These are phyloP conservation scores for Acheta domesticus DNA, from an alignment of 2,888 invertebrate species.

Conservation along the genomic window DNA sequence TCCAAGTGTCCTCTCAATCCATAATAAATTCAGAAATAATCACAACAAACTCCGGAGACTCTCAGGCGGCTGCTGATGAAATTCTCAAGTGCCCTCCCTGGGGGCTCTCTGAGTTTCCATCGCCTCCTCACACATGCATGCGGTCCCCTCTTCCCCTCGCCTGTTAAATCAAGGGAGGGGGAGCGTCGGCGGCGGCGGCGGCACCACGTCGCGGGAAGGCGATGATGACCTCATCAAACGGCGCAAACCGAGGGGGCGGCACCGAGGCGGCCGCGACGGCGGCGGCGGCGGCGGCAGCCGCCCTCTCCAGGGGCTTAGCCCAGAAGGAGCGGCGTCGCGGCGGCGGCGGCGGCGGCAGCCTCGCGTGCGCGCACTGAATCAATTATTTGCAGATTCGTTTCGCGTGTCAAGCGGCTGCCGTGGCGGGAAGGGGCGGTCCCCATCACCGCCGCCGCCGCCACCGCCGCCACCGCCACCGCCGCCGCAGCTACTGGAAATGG, in stretches of 20 bases:
- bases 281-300: neutral
- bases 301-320: neutral
- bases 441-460: neutral
- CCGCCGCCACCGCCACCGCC: neutral
- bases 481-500: constrained; percentile 31
- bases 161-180: neutral
- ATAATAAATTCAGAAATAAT: no score
- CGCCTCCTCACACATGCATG: constrained; percentile 4
- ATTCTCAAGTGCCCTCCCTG: neutral
- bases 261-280: neutral
- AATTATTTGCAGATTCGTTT: constrained; percentile 35
- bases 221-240: constrained; percentile 1
- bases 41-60: no score
- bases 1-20: no score
- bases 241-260: neutral
- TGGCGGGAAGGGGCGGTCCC: constrained; percentile 22
- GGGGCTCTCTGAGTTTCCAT: neutral
- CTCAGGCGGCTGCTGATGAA: neutral
- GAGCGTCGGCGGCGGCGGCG: neutral
- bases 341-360: neutral
- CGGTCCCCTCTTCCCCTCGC: neutral
- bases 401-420: constrained; percentile 29
- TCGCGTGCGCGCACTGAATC: constrained; percentile 25
- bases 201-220: neutral
- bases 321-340: neutral